Percentiles rank a stretch among this genome's conserved stretches.
phyloP scores from a whole-genome alignment of 2,888 invertebrate species.

The Cryptocephalus moraei region DNA sequence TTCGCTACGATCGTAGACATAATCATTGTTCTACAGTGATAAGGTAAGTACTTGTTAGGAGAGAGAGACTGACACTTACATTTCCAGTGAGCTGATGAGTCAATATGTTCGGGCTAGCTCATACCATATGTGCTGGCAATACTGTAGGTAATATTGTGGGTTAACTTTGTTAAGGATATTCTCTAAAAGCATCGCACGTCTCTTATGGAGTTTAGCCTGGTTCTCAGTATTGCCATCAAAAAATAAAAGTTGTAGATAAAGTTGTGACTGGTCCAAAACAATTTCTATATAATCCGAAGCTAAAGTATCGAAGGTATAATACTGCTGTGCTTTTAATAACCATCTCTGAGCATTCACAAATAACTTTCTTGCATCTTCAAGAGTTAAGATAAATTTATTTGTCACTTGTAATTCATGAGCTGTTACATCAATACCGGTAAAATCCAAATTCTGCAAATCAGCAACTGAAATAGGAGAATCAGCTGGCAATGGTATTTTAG shows the following conservation, averaged over 20 bases:
- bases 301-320: constrained; percentile 73
- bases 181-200: constrained; percentile 74
- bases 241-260: constrained; percentile 69
- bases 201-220: constrained; percentile 84
- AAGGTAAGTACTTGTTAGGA: too few species aligned
- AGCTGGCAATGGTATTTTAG: constrained; percentile 41
- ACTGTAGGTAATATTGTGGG: constrained; percentile 70
- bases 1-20: too few species aligned
- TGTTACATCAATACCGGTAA: constrained; percentile 47
- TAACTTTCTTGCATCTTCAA: constrained; percentile 71
- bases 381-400: constrained; percentile 61
- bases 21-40: too few species aligned
- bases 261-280: constrained; percentile 64
- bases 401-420: constrained; percentile 54
- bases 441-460: constrained; percentile 44
- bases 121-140: constrained; percentile 75
- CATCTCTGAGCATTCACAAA: constrained; percentile 71
- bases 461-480: constrained; percentile 44
- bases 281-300: constrained; percentile 85
- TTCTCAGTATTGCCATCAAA: constrained; percentile 77
- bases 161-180: constrained; percentile 71
- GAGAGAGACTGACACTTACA: too few species aligned
- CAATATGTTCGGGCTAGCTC: constrained; percentile 76
- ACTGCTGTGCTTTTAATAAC: constrained; percentile 70
- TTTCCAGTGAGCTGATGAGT: too few species aligned